These are phyloP conservation scores for Laticauda laticaudata DNA, from an alignment of 2,113 vertebrate species.

Conservation along the genomic window DNA sequence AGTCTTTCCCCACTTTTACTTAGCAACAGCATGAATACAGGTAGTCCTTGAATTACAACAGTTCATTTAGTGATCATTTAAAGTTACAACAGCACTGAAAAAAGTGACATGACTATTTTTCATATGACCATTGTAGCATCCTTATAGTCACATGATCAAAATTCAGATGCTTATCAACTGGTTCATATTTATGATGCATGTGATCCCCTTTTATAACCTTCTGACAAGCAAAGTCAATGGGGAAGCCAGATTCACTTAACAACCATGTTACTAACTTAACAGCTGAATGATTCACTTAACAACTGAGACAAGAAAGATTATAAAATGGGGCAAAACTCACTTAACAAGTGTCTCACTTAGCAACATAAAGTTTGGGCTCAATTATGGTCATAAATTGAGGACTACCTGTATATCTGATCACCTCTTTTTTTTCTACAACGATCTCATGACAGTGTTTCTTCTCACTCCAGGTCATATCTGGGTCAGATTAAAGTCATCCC, in stretches of 20 bases:
- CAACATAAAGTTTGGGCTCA: background rate
- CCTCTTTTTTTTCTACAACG: background rate
- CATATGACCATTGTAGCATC: background rate
- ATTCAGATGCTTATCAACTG: background rate
- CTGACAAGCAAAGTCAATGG: background rate
- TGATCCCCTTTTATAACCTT: background rate
- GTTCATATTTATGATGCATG: background rate
- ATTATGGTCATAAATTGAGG: background rate
- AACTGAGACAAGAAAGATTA: background rate
- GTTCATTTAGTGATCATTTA: background rate
- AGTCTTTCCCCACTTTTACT: background rate
- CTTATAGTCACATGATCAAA: background rate
- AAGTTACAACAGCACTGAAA: background rate
- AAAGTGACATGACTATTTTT: background rate
- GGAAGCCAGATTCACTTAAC: background rate
- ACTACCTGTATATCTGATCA: background rate
- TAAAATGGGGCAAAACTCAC: too few species aligned
- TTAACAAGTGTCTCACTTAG: too few species aligned
- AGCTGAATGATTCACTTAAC: background rate
- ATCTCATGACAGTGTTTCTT: background rate
- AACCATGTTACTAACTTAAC: background rate
- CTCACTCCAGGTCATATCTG: background rate
- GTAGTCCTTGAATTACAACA: background rate
- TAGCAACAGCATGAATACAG: background rate
- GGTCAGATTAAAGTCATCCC: background rate